Evolutionary conservation across 2,888 invertebrate species (phyloP), one percentile per base, ranked within the genome.

Genomic region (Ctena decussata): DNA sequence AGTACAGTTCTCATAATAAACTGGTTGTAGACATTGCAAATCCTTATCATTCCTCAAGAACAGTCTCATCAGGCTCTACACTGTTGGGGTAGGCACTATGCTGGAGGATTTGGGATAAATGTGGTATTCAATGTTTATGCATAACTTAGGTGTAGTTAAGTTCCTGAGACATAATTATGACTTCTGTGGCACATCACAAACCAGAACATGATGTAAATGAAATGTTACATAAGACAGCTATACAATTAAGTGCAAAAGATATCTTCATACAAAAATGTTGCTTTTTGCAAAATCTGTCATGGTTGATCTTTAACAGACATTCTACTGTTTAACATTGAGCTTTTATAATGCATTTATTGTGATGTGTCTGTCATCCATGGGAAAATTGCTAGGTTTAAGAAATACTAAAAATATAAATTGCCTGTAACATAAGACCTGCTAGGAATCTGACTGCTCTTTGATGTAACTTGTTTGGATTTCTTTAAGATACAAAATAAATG

Each of bases 281-380:
- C 6, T 30, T 60, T 60, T 60, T 27, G 24, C 60, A 24, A 24
- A 27, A 30, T 60, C 60, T 60, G 60, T 30, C 60, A 35, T 65
- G 18, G 11, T 11, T 65, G 65, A 35, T 2, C 12, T 35, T 32
- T n/a, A 30, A 65, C 65, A 65, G 65, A 65, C 35, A 65, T 32
- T n/a, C 65, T 35, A 65, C 65, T 65, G 65, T 65, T 65, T 65
- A 65, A 27, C 35, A 18, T 35, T 35, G 65, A 35, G 5, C 24
- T 65, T 65, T 65, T 65, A 35, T 65, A 65, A 57, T 65, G 24
- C 65, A 35, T 65, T 65, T 65, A 65, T 65, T 65, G 65, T 65
- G 65, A 65, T 35, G 32, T 65, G 65, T 65, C 65, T 57, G 27
- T 57, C 57, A 57, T 57, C 57, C 57, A 3, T 35, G 65, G 35